Evolutionary conservation across 2,888 invertebrate genomes (phyloP).

Genomic region (Drosophila histrio): DNA sequence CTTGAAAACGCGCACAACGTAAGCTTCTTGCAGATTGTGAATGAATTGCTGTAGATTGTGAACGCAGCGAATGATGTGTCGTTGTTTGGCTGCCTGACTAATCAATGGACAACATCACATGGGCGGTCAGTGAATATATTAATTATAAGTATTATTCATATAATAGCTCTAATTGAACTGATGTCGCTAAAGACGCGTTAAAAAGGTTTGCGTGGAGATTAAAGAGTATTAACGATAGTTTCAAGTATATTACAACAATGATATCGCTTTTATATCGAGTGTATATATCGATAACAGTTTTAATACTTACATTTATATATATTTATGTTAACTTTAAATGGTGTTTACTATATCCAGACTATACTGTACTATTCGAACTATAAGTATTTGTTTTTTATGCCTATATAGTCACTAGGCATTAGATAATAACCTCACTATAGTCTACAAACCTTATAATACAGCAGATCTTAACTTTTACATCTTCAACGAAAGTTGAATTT

Average conservation of each 20-base stretch:
- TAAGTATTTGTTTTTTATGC: too few relatives aligned
- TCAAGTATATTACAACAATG: not conserved
- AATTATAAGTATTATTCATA: conserved; percentile 16
- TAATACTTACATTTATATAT: too few relatives aligned
- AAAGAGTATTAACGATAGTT: not conserved
- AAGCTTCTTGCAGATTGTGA: conserved; percentile 19
- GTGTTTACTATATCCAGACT: too few relatives aligned
- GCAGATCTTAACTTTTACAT: too few relatives aligned
- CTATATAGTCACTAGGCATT: too few relatives aligned
- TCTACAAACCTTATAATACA: too few relatives aligned
- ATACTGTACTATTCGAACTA: too few relatives aligned
- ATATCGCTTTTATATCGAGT: not conserved
- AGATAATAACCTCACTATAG: too few relatives aligned
- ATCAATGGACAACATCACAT: conserved; percentile 31
- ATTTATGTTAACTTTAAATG: too few relatives aligned
- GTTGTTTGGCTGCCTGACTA: conserved; percentile 7
- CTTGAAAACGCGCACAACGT: conserved; percentile 15
- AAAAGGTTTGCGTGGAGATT: not conserved
- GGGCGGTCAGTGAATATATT: conserved; percentile 19
- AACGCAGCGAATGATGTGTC: not conserved
- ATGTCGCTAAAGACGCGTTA: not conserved
- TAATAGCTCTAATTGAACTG: not conserved
- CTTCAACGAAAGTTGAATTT: too few relatives aligned
- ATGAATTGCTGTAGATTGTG: conserved; percentile 8
- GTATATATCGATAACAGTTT: too few relatives aligned